These are phyloP conservation scores for Lineus longissimus DNA, from an alignment of 1,140 invertebrate species.

Conservation along the genomic window DNA sequence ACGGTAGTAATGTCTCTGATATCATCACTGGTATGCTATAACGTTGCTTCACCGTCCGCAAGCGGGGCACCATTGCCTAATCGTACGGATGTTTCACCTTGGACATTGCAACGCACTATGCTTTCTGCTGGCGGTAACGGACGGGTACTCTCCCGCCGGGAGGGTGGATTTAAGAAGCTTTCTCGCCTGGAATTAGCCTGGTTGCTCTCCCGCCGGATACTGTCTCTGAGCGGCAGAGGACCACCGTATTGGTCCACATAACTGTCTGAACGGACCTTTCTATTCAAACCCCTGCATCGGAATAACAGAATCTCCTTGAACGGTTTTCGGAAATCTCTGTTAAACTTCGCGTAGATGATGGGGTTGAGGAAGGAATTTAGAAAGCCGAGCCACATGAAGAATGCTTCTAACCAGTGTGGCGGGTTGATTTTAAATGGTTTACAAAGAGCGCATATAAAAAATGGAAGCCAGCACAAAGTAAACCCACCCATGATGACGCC, in stretches of 20 bases:
- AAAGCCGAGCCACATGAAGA: slow-evolving; percentile 57
- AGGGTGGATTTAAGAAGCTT: background rate
- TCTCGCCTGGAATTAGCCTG: background rate
- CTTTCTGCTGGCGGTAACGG: background rate
- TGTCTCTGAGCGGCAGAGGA: slow-evolving; percentile 10
- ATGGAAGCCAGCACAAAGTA: slow-evolving; percentile 47
- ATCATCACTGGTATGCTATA: background rate
- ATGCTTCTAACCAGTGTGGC: slow-evolving; percentile 46
- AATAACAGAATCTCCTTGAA: slow-evolving; percentile 58
- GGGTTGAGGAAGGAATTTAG: slow-evolving; percentile 58
- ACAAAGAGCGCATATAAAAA: slow-evolving; percentile 48
- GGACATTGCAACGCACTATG: slow-evolving; percentile 14
- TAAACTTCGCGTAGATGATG: slow-evolving; percentile 59
- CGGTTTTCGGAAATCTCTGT: slow-evolving; percentile 57
- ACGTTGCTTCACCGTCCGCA: background rate
- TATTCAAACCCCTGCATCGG: slow-evolving; percentile 54
- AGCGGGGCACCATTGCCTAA: background rate
- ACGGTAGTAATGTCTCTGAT: too few relatives aligned
- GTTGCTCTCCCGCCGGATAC: background rate
- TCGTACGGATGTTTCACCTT: slow-evolving; percentile 8
- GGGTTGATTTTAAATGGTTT: slow-evolving; percentile 37
- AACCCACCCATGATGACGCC: slow-evolving; percentile 64
- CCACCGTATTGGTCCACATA: slow-evolving; percentile 54
- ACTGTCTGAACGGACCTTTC: slow-evolving; percentile 54
- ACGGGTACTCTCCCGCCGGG: background rate